Conservation (phyloP, 2,113 vertebrate species). For the Mesoclemmys tuberculata region DNA sequence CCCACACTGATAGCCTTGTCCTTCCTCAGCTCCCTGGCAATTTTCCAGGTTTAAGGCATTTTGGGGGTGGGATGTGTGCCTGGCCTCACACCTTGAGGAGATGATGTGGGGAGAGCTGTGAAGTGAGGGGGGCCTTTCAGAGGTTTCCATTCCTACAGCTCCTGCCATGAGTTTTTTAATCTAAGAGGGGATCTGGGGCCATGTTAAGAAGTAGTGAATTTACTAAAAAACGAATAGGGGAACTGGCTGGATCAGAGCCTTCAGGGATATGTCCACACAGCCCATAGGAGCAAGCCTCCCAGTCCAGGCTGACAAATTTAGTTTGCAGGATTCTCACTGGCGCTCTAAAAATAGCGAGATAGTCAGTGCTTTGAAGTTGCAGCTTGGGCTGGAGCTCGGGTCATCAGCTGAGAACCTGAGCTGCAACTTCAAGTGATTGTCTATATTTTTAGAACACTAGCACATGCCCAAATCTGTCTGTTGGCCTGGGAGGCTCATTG, state of each 20-base stretch:
- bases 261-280: neutral
- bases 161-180: neutral
- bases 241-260: neutral
- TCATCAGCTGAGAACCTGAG: neutral
- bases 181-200: neutral
- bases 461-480: neutral
- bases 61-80: neutral
- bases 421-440: neutral
- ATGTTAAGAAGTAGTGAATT: neutral
- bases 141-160: neutral
- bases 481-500: neutral
- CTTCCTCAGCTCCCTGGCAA: neutral
- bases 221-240: neutral
- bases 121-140: neutral
- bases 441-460: neutral
- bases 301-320: neutral
- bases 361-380: neutral
- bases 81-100: neutral
- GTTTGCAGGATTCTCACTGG: neutral
- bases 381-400: neutral
- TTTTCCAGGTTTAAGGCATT: neutral
- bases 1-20: neutral
- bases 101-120: neutral
- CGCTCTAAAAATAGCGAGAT: neutral
- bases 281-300: neutral